Evolutionary conservation across 2,797 vertebrate genomes (phyloP).

Genomic region (Prionace glauca): DNA sequence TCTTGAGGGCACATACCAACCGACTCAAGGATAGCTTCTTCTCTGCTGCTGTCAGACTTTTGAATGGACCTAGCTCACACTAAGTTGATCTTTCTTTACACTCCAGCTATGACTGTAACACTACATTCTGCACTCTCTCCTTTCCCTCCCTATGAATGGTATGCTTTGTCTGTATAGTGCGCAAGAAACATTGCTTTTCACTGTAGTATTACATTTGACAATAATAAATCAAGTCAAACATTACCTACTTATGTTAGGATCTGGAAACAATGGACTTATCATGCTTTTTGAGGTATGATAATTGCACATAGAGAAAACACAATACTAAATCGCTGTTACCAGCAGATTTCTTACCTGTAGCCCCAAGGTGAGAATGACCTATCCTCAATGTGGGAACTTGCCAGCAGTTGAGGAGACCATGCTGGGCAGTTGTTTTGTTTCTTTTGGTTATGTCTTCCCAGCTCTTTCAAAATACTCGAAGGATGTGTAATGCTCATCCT

Average conservation of each 20-base stretch:
- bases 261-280: background rate
- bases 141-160: too few species aligned
- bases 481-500: background rate
- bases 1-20: too few species aligned
- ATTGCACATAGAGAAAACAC: background rate
- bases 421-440: background rate
- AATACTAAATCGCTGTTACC: background rate
- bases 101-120: too few species aligned
- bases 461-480: background rate
- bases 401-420: conserved; percentile 30
- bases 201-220: too few species aligned
- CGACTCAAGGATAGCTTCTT: too few species aligned
- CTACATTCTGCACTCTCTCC: too few species aligned
- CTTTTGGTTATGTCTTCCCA: background rate
- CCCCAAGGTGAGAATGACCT: conserved; percentile 31
- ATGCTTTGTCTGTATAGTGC: too few species aligned
- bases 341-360: conserved; percentile 30
- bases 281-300: background rate
- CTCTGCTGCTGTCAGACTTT: too few species aligned
- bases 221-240: background rate
- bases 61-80: too few species aligned
- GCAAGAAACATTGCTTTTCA: too few species aligned
- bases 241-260: background rate
- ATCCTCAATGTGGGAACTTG: conserved; percentile 26
- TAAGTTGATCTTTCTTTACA: too few species aligned